Percentiles rank a stretch among this genome's conserved stretches.
Evolutionary conservation across 2,888 invertebrate genomes (phyloP).

Genomic region (Hemistola chrysoprasaria): DNA sequence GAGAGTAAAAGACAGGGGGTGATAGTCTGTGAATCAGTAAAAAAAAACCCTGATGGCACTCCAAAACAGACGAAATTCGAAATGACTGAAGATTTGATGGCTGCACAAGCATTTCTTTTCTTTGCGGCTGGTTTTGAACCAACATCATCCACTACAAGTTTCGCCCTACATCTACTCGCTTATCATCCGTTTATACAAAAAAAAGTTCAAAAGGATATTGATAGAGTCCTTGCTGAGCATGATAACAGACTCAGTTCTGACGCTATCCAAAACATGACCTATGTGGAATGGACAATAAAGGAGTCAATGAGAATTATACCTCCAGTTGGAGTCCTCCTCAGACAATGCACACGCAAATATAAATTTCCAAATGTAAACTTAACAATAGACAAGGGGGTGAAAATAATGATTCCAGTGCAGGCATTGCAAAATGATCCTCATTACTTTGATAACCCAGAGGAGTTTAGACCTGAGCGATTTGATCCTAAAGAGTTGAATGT

Average conservation of each 20-base stretch:
- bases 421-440: too few species aligned
- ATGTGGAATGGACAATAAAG: conserved; percentile 36
- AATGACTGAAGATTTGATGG: conserved; percentile 42
- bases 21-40: conserved; percentile 47
- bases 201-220: conserved; percentile 56
- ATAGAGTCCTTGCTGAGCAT: conserved; percentile 43
- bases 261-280: conserved; percentile 46
- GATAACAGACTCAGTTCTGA: conserved; percentile 50
- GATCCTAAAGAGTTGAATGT: conserved; percentile 3
- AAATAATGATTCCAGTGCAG: too few species aligned
- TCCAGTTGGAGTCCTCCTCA: conserved; percentile 42
- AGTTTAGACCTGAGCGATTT: too few species aligned
- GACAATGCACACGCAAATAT: conserved; percentile 40
- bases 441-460: too few species aligned
- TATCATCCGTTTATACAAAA: conserved; percentile 55
- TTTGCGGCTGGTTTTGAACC: conserved; percentile 66
- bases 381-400: too few species aligned
- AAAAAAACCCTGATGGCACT: conserved; percentile 43
- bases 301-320: conserved; percentile 52
- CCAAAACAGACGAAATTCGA: conserved; percentile 39
- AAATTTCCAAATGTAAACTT: conserved; percentile 38
- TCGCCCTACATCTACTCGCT: conserved; percentile 56
- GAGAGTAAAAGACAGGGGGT: conserved; percentile 46
- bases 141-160: conserved; percentile 60
- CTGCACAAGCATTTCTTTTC: conserved; percentile 51